A percentile compares a stretch with the other conserved stretches of the same genome.
phyloP scores from a whole-genome alignment of 2,113 vertebrate species.

The Lasiurus cinereus region DNA sequence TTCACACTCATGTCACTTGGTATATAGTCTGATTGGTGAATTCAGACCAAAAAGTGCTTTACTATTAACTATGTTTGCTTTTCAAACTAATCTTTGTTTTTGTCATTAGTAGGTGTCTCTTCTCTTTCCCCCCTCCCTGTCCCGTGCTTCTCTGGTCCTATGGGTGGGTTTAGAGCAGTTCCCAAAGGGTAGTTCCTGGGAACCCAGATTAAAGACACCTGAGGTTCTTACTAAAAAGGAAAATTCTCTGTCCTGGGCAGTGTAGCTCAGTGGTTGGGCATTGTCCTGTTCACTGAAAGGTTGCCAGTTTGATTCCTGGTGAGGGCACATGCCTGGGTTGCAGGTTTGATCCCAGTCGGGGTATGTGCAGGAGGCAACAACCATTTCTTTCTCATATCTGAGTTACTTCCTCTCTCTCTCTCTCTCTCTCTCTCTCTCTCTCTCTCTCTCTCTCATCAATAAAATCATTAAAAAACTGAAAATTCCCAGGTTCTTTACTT shows the following conservation, averaged over 20 bases:
- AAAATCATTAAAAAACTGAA: neutral
- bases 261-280: too few species aligned
- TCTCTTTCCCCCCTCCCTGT: too few species aligned
- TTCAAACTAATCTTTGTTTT: neutral
- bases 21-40: neutral
- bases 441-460: too few species aligned
- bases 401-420: too few species aligned
- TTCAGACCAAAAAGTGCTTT: neutral
- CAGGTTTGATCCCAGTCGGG: too few species aligned
- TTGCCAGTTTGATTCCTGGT: too few species aligned
- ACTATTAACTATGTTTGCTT: neutral
- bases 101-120: neutral
- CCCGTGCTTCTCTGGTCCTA: neutral
- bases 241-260: too few species aligned
- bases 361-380: too few species aligned
- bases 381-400: too few species aligned
- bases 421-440: too few species aligned
- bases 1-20: neutral
- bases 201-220: neutral
- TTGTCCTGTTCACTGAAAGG: too few species aligned
- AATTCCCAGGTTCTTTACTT: neutral
- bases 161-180: neutral
- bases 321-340: too few species aligned
- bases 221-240: neutral
- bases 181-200: neutral